Conservation (phyloP, 1,140 invertebrate species). For the Amphibalanus amphitrite region DNA sequence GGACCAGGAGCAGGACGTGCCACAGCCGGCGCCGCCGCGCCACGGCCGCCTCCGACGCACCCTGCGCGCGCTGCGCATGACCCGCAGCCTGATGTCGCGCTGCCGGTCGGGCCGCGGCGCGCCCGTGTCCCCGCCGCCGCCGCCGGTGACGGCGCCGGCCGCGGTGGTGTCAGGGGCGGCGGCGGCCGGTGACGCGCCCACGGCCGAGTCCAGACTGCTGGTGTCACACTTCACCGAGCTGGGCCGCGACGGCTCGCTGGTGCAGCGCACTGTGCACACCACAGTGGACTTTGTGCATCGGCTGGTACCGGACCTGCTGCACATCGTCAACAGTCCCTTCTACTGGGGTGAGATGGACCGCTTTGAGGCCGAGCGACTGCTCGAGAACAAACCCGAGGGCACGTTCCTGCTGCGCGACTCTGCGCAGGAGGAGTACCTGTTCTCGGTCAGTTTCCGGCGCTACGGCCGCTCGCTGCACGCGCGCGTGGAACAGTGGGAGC, state of each 20-base stretch:
- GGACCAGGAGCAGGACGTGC: not conserved
- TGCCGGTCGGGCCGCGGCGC: not conserved
- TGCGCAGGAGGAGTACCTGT: slow-evolving; percentile 93
- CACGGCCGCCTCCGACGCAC: not conserved
- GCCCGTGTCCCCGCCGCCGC: no score
- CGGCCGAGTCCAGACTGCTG: not conserved
- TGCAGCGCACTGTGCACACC: slow-evolving; percentile 40
- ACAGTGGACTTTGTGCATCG: slow-evolving; percentile 85
- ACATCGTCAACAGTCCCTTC: slow-evolving; percentile 61
- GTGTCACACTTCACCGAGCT: not conserved
- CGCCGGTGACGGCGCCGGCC: no score
- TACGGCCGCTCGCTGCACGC: slow-evolving; percentile 89
- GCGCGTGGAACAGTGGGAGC: slow-evolving; percentile 91
- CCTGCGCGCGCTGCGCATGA: not conserved
- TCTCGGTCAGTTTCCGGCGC: slow-evolving; percentile 91
- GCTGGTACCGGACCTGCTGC: slow-evolving; percentile 74
- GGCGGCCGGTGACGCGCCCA: no score
- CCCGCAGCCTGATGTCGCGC: not conserved
- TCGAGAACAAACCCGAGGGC: slow-evolving; percentile 86
- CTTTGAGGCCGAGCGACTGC: slow-evolving; percentile 81
- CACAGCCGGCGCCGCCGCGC: no score
- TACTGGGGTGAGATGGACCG: slow-evolving; percentile 67
- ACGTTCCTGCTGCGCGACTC: slow-evolving; percentile 90
- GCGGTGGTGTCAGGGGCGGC: no score
- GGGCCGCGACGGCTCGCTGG: not conserved